Percentiles rank a stretch among this genome's conserved stretches.
Conservation (phyloP, 2,888 invertebrate species). For the Drosophila stalkeri region DNA sequence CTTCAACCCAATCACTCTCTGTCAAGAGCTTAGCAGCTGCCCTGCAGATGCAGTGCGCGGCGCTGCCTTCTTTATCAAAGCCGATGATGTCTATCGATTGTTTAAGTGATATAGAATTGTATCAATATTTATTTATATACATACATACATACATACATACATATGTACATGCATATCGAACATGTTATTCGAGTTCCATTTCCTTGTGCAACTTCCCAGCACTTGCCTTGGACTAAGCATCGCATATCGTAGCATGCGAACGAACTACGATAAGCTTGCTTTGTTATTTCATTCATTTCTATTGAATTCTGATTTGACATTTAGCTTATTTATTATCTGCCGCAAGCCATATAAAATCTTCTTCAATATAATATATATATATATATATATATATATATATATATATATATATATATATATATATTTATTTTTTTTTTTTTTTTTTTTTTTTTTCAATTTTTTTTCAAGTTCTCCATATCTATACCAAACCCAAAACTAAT, state of each 20-base stretch:
- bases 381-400: neutral
- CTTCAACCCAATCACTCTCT: constrained; percentile 7
- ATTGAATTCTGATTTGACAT: constrained; percentile 1
- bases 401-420: neutral
- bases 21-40: constrained; percentile 8
- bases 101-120: too few relatives aligned
- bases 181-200: constrained; percentile 3
- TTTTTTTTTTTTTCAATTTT: constrained; percentile 18
- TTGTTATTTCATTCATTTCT: neutral
- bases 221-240: constrained; percentile 10
- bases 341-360: constrained; percentile 1
- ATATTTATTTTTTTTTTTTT: too few relatives aligned
- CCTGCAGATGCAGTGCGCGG: neutral
- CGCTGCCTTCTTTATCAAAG: neutral
- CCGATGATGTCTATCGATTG: constrained; percentile 1
- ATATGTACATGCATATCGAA: neutral
- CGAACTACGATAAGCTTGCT: constrained; percentile 8
- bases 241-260: neutral
- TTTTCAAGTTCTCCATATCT: constrained; percentile 24
- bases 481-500: neutral
- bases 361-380: neutral
- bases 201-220: constrained; percentile 5
- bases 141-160: neutral
- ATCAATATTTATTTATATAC: too few relatives aligned
- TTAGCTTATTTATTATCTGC: neutral